phyloP scores from a whole-genome alignment of 2,888 invertebrate genomes.

The Labia minor region DNA sequence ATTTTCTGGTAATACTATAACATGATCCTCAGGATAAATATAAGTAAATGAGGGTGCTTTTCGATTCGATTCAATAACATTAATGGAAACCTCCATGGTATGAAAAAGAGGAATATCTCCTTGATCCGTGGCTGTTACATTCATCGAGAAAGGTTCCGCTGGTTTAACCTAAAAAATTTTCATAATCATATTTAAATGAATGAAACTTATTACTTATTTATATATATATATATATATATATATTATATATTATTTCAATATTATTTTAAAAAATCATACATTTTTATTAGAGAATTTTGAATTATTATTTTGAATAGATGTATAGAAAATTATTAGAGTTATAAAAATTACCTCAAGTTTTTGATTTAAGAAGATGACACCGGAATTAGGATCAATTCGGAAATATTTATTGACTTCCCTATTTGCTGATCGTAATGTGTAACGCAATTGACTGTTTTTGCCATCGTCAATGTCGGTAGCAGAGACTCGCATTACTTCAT shows the following conservation, averaged over 20 bases:
- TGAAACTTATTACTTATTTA: too few species aligned
- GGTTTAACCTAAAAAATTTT: constrained; percentile 42
- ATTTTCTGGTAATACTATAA: constrained; percentile 57
- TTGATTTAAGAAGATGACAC: constrained; percentile 65
- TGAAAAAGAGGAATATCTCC: constrained; percentile 54
- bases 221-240: neutral
- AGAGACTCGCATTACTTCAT: constrained; percentile 78
- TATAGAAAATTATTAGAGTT: too few species aligned
- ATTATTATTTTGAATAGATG: too few species aligned
- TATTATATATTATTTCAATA: too few species aligned
- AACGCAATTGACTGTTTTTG: constrained; percentile 75
- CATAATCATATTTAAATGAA: neutral
- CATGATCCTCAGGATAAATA: constrained; percentile 45
- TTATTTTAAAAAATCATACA: too few species aligned
- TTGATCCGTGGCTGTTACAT: constrained; percentile 67
- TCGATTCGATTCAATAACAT: constrained; percentile 77
- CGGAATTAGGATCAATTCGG: constrained; percentile 67
- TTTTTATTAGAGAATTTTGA: too few species aligned
- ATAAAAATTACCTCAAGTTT: neutral
- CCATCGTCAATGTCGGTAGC: constrained; percentile 89
- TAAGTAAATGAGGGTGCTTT: constrained; percentile 66
- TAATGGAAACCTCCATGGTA: constrained; percentile 67
- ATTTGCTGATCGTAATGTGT: constrained; percentile 44
- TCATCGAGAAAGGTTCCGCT: constrained; percentile 46
- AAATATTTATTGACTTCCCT: constrained; percentile 56